These are phyloP conservation scores for Conops quadrifasciatus DNA, from an alignment of 2,888 invertebrate genomes.

Conservation along the genomic window DNA sequence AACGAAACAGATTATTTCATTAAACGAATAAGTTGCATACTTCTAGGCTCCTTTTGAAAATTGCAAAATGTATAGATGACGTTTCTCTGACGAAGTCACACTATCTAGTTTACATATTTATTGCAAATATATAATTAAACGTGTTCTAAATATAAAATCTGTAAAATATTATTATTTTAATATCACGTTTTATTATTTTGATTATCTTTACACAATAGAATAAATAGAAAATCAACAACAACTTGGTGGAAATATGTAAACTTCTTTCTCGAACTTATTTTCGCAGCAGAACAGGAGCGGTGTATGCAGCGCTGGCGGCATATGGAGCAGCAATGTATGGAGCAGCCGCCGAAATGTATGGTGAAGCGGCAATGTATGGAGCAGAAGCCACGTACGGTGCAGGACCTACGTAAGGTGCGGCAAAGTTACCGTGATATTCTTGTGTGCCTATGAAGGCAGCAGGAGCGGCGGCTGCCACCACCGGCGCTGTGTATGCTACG, in stretches of 20 bases:
- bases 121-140: too few species aligned
- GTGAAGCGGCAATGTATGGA: conserved; percentile 36
- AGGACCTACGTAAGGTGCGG: conserved; percentile 57
- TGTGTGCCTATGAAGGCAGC: conserved; percentile 60
- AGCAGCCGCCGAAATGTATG: conserved; percentile 44
- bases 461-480: conserved; percentile 47
- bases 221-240: not conserved
- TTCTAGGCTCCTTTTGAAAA: conserved; percentile 2
- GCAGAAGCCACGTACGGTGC: conserved; percentile 45
- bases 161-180: too few species aligned
- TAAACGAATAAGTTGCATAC: not conserved
- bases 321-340: conserved; percentile 50
- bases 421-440: conserved; percentile 67
- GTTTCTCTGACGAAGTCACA: too few species aligned
- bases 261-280: conserved; percentile 48
- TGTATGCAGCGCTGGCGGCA: conserved; percentile 45
- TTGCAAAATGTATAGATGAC: not conserved
- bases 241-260: not conserved
- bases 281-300: conserved; percentile 53
- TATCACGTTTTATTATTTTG: not conserved
- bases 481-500: conserved; percentile 55
- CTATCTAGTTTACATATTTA: too few species aligned
- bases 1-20: not conserved
- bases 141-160: too few species aligned
- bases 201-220: not conserved